Evolutionary conservation across 2,113 vertebrate genomes (phyloP).

Genomic region (Anthoscopus minutus): DNA sequence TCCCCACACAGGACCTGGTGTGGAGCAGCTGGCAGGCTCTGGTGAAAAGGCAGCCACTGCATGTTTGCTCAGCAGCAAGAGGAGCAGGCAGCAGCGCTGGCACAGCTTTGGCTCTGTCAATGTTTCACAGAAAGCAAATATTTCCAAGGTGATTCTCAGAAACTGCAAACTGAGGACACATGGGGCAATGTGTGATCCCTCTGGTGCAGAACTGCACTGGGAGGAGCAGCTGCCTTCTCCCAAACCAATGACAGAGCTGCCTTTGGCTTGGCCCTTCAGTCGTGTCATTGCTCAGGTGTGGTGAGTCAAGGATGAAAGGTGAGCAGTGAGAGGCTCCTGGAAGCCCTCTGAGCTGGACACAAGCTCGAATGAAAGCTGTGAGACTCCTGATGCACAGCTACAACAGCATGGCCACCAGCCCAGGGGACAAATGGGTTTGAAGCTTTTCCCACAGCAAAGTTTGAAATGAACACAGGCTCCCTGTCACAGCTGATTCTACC

Average conservation of each 20-base stretch:
- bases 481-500: not conserved
- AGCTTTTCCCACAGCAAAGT: not conserved
- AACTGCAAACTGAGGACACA: not conserved
- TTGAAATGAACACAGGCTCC: not conserved
- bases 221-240: not conserved
- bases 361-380: not conserved
- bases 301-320: accelerated
- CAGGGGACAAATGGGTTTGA: not conserved
- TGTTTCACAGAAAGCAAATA: not conserved
- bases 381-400: not conserved
- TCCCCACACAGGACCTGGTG: not conserved
- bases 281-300: accelerated
- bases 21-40: not conserved
- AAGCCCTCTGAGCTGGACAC: accelerated
- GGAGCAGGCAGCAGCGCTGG: not conserved
- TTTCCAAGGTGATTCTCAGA: not conserved
- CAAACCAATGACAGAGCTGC: not conserved
- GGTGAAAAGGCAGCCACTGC: not conserved
- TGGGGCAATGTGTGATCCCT: accelerated
- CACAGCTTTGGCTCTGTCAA: not conserved
- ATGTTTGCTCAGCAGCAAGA: not conserved
- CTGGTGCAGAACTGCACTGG: not conserved
- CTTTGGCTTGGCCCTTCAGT: not conserved
- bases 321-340: not conserved
- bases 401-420: accelerated